Evolutionary conservation across 2,888 invertebrate species (phyloP).

Genomic region (Cantharis rufa): DNA sequence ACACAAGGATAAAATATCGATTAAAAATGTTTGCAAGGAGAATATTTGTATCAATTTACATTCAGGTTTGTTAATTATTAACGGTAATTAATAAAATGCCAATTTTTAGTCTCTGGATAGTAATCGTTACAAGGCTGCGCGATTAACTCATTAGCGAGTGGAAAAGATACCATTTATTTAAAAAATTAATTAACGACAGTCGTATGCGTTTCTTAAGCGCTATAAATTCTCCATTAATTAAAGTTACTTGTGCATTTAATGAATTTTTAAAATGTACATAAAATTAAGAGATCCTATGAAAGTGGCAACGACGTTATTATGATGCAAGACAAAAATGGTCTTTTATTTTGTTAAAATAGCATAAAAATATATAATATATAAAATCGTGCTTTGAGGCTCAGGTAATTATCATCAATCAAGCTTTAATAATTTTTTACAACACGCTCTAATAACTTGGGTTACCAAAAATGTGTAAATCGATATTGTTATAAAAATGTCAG

Average conservation of each 20-base stretch:
- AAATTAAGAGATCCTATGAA: not conserved
- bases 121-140: not conserved
- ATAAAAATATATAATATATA: not conserved
- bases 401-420: constrained; percentile 16
- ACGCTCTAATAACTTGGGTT: constrained; percentile 18
- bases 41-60: not conserved
- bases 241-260: not conserved
- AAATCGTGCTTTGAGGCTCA: constrained; percentile 1
- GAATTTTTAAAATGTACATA: not conserved
- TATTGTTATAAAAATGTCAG: constrained; percentile 40
- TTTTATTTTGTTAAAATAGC: not conserved
- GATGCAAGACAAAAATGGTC: not conserved
- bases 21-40: not conserved
- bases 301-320: not conserved
- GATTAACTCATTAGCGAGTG: not conserved
- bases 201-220: not conserved
- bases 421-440: constrained; percentile 16
- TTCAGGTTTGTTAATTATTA: not conserved
- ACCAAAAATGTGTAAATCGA: constrained; percentile 31
- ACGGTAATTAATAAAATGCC: not conserved
- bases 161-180: not conserved
- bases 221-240: not conserved
- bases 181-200: not conserved
- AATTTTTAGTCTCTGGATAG: not conserved
- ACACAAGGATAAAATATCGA: not conserved